Conservation (phyloP, 2,113 vertebrate genomes). For the Aegithalos caudatus region DNA sequence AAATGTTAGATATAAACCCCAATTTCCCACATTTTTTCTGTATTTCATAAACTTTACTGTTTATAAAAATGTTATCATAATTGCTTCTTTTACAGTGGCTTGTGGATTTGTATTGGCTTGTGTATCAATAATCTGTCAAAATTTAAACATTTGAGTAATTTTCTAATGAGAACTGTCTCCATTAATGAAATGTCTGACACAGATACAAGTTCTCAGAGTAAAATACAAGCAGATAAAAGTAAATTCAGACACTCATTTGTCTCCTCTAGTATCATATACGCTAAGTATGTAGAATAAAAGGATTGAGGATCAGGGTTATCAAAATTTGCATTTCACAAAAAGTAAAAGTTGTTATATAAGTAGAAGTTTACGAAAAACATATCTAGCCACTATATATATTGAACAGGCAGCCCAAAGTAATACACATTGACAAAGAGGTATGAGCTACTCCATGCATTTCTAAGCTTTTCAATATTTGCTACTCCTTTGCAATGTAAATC, state of each 20-base stretch:
- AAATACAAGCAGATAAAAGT: background rate
- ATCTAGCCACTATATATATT: background rate
- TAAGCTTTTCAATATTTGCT: background rate
- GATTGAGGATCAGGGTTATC: background rate
- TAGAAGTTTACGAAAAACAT: background rate
- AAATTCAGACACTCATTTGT: background rate
- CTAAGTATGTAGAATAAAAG: background rate
- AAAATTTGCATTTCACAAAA: background rate
- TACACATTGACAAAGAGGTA: background rate
- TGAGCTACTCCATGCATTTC: background rate
- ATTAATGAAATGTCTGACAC: background rate
- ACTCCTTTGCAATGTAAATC: background rate
- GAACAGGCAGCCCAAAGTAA: background rate
- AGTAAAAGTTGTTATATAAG: background rate
- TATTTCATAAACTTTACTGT: background rate
- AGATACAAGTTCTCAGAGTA: background rate
- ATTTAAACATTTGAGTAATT: background rate
- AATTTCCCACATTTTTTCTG: background rate
- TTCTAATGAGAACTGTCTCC: background rate
- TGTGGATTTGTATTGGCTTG: background rate
- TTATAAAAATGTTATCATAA: background rate
- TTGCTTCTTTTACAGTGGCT: background rate
- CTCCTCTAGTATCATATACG: background rate
- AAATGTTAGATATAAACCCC: fast-evolving
- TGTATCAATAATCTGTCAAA: background rate